Conservation (phyloP, 2,797 vertebrate genomes). For the Lacerta viridis region DNA sequence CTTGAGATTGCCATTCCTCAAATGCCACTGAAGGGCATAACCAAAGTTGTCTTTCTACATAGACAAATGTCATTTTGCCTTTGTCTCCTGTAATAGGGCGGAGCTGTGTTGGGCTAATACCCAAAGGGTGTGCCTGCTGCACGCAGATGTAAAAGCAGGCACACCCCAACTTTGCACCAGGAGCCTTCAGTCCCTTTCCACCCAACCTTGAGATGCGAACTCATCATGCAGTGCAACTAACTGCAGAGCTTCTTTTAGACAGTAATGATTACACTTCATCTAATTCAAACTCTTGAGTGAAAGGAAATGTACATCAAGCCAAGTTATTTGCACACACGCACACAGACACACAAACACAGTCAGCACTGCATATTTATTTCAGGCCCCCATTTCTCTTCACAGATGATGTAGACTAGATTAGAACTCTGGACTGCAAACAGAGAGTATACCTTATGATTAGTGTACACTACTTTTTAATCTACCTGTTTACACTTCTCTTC, state of each 20-base stretch:
- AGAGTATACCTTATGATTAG: conserved; percentile 75
- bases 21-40: background rate
- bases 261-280: background rate
- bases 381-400: conserved; percentile 50
- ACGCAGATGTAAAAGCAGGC: accelerated
- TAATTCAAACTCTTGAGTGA: conserved; percentile 47
- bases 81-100: background rate
- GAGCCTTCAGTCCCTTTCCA: background rate
- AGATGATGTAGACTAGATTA: conserved; percentile 60
- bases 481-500: conserved; percentile 98
- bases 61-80: background rate
- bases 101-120: background rate
- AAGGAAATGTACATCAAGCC: conserved; percentile 50
- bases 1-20: background rate
- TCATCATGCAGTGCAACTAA: background rate
- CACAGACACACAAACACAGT: background rate
- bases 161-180: background rate
- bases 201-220: background rate
- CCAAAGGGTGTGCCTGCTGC: accelerated
- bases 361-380: conserved; percentile 43
- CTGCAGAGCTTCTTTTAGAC: background rate
- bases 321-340: conserved; percentile 30
- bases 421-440: conserved; percentile 72
- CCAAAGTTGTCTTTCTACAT: background rate
- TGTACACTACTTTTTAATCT: conserved; percentile 78